These are phyloP conservation scores for Pachyrhynchus sulphureomaculatus DNA, from an alignment of 1,140 invertebrate genomes.

Conservation along the genomic window DNA sequence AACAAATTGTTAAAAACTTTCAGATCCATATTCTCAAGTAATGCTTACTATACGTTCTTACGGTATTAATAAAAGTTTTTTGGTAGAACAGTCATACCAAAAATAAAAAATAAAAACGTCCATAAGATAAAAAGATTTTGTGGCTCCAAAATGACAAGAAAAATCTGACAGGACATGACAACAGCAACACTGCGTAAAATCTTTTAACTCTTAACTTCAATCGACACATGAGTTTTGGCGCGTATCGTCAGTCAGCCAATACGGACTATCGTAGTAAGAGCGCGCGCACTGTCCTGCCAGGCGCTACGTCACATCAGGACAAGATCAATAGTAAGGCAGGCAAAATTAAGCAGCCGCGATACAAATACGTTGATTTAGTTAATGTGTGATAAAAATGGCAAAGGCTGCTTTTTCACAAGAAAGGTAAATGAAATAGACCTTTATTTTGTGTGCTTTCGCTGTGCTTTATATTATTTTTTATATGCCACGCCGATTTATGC, in stretches of 20 bases:
- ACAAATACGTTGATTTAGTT: slow-evolving; percentile 58
- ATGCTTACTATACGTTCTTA: too few species aligned
- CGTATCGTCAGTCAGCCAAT: slow-evolving; percentile 42
- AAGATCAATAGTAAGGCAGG: slow-evolving; percentile 47
- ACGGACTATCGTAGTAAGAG: slow-evolving; percentile 1
- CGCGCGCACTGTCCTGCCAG: slow-evolving; percentile 33
- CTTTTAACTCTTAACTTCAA: slow-evolving; percentile 26
- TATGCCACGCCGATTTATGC: not conserved
- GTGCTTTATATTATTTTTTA: not conserved
- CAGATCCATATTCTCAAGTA: too few species aligned
- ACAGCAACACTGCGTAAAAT: slow-evolving; percentile 1
- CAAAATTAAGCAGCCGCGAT: slow-evolving; percentile 47
- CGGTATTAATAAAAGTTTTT: too few species aligned
- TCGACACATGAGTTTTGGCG: slow-evolving; percentile 44
- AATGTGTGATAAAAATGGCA: slow-evolving; percentile 68
- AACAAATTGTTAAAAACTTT: too few species aligned
- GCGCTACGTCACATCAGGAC: slow-evolving; percentile 39
- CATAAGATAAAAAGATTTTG: not conserved
- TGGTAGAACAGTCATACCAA: too few species aligned
- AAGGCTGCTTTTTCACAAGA: slow-evolving; percentile 66
- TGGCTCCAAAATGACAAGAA: not conserved
- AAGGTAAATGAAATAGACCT: slow-evolving; percentile 57
- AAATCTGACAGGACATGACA: not conserved
- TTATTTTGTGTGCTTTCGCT: slow-evolving; percentile 3
- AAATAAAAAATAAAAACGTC: too few species aligned